Base-by-base conservation (phyloP, 2,797 vertebrate species). In the Girardinus metallicus region DNA sequence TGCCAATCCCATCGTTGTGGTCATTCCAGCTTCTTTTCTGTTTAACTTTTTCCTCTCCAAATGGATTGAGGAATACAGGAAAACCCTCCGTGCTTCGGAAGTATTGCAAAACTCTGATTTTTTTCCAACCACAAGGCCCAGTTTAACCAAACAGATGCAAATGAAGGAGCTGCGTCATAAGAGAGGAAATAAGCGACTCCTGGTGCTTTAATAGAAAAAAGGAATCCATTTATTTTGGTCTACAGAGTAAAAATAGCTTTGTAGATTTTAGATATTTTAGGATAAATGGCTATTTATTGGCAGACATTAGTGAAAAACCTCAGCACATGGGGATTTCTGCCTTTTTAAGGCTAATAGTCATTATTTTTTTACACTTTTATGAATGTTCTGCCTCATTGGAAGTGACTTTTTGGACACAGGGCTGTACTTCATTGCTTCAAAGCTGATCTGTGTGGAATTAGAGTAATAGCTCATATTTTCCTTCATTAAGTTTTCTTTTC, bases 361-460 rank as follows among this genome's bases (percentile, higher is more conserved):
- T 71, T 76, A 82, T 87, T 53, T 53, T 49, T 53, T 53, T 81
- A 83, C 43, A 15, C 78, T 90, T 92, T 88, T 90, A 89, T 89
- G 82, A 90, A 92, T 84, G 90, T 91, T 92, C 86, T 84, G 92
- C 88, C 89, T 94, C 88, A 91, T 93, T 92, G 92, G 75, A 90
- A 83, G 80, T 57, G 85, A 89, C 85, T 89, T 90, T 83, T 89
- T 91, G 90, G 86, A 92, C 83, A 85, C 23, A 36, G 81, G 74
- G 53, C 73, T 81, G 76, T 68, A 90, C 91, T 86, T 87, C 51
- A 13, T 76, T 68, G 70, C 82, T 86, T 70, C 43, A 80, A 80
- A 80, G 78, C 62, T 83, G 55, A 75, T 82, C 68, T 4, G 41
- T 74, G 53, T 83, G 31, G 86, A 91, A 87, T 77, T 23, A 86